Evolutionary conservation across 2,113 vertebrate species (phyloP).

Genomic region (Haemorhous mexicanus): DNA sequence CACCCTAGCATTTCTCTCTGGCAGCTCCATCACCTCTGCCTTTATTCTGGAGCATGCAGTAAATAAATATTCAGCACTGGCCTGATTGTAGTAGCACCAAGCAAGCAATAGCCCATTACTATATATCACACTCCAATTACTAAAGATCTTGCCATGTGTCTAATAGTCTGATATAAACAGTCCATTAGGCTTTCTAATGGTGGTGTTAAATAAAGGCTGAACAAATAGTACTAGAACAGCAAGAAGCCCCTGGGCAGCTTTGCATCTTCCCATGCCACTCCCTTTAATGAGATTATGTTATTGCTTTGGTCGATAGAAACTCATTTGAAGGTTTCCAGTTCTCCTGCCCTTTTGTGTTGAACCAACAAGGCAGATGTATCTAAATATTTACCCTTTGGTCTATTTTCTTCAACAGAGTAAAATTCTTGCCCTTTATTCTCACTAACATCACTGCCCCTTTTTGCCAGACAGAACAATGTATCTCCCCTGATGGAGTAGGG

Average conservation of each 20-base stretch:
- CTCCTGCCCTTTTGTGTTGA: neutral
- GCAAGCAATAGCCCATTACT: neutral
- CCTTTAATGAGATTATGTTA: slow-evolving; percentile 25
- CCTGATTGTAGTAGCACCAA: neutral
- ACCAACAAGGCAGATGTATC: neutral
- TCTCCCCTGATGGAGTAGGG: neutral
- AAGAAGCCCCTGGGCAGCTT: slow-evolving; percentile 16
- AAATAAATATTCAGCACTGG: neutral
- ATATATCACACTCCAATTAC: slow-evolving; percentile 46
- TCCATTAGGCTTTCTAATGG: slow-evolving; percentile 54
- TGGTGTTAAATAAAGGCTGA: slow-evolving; percentile 60
- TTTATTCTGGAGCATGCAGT: neutral
- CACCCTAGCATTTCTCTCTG: neutral
- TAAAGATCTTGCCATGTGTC: slow-evolving; percentile 20
- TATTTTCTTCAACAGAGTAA: neutral
- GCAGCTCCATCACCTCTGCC: neutral
- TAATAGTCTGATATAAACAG: slow-evolving; percentile 40
- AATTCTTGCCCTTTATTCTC: neutral
- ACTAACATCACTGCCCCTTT: neutral
- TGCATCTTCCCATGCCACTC: slow-evolving; percentile 1
- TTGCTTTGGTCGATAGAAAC: neutral
- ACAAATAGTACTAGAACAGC: neutral
- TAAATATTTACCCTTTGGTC: neutral
- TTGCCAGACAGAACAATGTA: neutral
- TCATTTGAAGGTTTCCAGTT: neutral